phyloP scores from a whole-genome alignment of 2,888 invertebrate genomes.

The Parnassius smintheus region DNA sequence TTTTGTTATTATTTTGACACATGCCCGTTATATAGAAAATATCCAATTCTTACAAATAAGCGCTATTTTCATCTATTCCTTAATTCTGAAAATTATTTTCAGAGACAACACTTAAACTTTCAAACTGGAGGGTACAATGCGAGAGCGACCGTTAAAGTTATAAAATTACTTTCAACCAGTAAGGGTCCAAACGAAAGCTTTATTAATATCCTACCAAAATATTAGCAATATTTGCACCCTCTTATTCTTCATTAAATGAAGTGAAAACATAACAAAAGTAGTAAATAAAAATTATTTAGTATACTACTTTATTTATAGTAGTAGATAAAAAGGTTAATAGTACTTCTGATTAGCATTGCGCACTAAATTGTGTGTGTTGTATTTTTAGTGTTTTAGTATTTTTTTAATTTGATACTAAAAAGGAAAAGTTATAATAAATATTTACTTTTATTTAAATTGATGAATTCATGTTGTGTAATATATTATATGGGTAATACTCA shows the following conservation, averaged over 20 bases:
- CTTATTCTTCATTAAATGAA: background rate
- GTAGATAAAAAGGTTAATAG: too few relatives aligned
- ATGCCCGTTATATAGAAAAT: background rate
- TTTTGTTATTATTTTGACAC: slow-evolving; percentile 4
- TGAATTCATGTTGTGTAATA: too few relatives aligned
- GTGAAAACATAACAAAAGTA: background rate
- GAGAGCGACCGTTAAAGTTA: slow-evolving; percentile 16
- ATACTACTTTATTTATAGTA: too few relatives aligned
- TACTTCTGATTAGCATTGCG: too few relatives aligned
- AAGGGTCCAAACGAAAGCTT: slow-evolving; percentile 12
- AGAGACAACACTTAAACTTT: slow-evolving; percentile 18
- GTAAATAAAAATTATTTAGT: background rate
- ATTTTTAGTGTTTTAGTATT: too few relatives aligned
- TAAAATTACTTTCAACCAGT: slow-evolving; percentile 18
- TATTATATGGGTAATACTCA: too few relatives aligned
- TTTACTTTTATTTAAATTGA: too few relatives aligned
- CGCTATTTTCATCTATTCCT: too few relatives aligned
- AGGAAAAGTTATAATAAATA: too few relatives aligned
- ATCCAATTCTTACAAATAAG: too few relatives aligned
- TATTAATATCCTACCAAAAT: slow-evolving; percentile 15
- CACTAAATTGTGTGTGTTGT: too few relatives aligned
- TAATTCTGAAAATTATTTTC: background rate
- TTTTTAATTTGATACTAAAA: too few relatives aligned
- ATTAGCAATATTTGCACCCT: slow-evolving; percentile 8
- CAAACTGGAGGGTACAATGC: slow-evolving; percentile 20